Evolutionary conservation across 2,113 vertebrate species (phyloP), one percentile per base, ranked within the genome.

Genomic region (Hypanus sabinus): DNA sequence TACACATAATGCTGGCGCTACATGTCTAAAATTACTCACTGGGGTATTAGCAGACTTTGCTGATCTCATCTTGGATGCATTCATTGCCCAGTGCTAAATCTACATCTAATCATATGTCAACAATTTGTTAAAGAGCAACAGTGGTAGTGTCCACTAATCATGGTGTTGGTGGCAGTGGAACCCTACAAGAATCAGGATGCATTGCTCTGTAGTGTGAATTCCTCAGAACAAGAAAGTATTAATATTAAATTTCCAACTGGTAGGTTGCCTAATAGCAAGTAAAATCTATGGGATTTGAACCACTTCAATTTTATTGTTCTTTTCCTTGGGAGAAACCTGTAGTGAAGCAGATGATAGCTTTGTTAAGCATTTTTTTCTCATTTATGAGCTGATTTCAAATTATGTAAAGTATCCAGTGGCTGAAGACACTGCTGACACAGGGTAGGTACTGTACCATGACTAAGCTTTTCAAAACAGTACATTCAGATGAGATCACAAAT

Each of bases 301-400:
- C 30, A 62, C 27, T n/a, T 30, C 9, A 88, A 11, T 88, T n/a
- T 88, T 3, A 27, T 14, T 16, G 10, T 30, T 12, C 55, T 18
- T 62, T 11, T n/a, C 27, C 55, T n/a, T 5, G 30, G 27, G 57
- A 14, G 57, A 88, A 57, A 88, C 27, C 27, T 62, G 55, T 1
- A 88, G 24, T 30, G 30, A 62, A 62, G 27, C 11, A 62, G 83
- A 62, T 7, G 30, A n/a, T 88, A 55, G 57, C 1, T 62, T 55
- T 27, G 57, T 62, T n/a, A 62, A 62, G 11, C 12, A 12, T 88
- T 24, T 68, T 85, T 88, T 88, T 55, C 57, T 62, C 60, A 88
- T 11, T 60, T 60, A 60, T n/a, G 55, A 87, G 83, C 30, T 62
- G 55, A 60, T 88, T 88, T 88, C 83, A 88, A 88, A 88, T 88